Base-by-base conservation (phyloP, 2,888 invertebrate genomes). In the Diaperis boleti region DNA sequence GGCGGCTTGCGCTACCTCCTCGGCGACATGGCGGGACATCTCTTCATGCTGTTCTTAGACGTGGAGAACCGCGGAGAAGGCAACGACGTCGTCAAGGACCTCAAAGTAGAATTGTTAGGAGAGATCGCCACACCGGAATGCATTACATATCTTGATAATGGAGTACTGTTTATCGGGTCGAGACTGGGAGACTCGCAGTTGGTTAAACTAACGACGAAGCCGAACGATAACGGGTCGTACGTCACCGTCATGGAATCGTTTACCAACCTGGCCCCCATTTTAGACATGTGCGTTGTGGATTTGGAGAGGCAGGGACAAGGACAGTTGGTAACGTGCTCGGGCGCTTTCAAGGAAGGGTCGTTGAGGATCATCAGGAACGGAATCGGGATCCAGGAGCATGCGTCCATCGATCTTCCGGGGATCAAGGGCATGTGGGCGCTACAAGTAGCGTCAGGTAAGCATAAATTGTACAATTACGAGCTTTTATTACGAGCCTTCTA, bases 391-490 rank as follows among this genome's bases (percentile, higher is more conserved):
- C 96, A 98, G 72, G 98, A 98, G 81, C 95, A 96, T 79, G 98
- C 98, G 0, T 95, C 94, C 45, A 98, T 99, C 68, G 99, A 99
- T 84, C 84, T 98, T 71, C 92, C 95, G 3, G 97, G 97, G 52
- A 97, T 98, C 68, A 98, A 98, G 83, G 98, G 97, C 66, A 95
- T 98, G 89, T 98, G 98, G 98, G 94, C 97, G 0, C 83, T 98
- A n/a, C 89, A 89, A 76, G 86, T 92, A 6, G 88, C 88, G 37
- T 86, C 86, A 42, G 86, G 85, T 72, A 84, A 84, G 14, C 6
- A 22, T 20, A 15, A 31, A 10, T 31, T 8, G 5, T 8, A 31
- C 31, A 8, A 31, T 4, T 31, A 8, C 31, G 6, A 20, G 6
- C n/a, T n/a, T n/a, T n/a, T n/a, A 20, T 4, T 20, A 20, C 3